Evolutionary conservation across 2,888 invertebrate species (phyloP).

Genomic region (Biston betularia): DNA sequence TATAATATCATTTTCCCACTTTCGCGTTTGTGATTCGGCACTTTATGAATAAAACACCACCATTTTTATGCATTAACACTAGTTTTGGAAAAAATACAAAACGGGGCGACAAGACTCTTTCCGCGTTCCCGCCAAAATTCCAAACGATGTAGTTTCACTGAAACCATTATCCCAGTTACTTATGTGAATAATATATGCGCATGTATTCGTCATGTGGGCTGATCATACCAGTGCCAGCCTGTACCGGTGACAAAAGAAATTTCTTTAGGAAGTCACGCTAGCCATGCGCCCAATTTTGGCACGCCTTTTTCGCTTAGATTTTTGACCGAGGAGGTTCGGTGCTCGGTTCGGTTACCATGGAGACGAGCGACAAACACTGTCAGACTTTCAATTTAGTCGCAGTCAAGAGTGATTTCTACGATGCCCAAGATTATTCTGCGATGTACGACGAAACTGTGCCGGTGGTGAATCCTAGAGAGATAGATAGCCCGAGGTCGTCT

Average conservation of each 20-base stretch:
- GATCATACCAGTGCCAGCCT: conserved; percentile 41
- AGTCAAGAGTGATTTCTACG: conserved; percentile 51
- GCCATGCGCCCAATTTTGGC: conserved; percentile 24
- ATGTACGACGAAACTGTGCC: conserved; percentile 88
- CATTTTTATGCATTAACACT: too few relatives aligned
- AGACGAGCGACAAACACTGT: conserved; percentile 80
- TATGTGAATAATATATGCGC: conserved; percentile 42
- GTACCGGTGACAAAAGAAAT: conserved; percentile 42
- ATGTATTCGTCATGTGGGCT: conserved; percentile 47
- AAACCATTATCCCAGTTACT: conserved; percentile 28
- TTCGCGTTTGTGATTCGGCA: too few relatives aligned
- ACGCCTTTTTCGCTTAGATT: conserved; percentile 55
- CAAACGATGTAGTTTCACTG: conserved; percentile 44
- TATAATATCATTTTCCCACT: too few relatives aligned
- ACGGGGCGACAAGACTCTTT: too few relatives aligned
- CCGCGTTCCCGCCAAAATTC: too few relatives aligned
- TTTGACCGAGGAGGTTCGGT: conserved; percentile 56
- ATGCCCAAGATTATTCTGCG: conserved; percentile 59
- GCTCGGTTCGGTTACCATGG: conserved; percentile 68
- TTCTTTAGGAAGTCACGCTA: conserved; percentile 36
- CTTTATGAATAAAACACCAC: too few relatives aligned
- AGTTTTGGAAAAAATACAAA: too few relatives aligned
- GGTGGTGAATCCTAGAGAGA: conserved; percentile 85
- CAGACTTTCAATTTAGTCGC: conserved; percentile 61
- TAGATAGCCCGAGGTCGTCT: conserved; percentile 80